Evolutionary conservation across 2,888 invertebrate genomes (phyloP).

Genomic region (Sisyra nigra): DNA sequence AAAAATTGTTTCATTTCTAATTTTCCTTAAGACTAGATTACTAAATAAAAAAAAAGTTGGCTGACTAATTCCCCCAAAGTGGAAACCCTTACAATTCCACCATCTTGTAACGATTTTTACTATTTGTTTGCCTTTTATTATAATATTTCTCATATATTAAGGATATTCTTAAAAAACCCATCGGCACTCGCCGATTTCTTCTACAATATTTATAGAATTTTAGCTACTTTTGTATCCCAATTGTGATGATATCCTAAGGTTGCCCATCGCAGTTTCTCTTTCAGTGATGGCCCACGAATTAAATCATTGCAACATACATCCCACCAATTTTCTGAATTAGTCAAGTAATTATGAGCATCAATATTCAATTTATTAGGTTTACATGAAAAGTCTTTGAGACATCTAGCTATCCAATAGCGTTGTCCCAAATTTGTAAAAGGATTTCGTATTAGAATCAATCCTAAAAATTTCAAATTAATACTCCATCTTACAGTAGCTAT

Average conservation of each 20-base stretch:
- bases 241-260: constrained; percentile 97
- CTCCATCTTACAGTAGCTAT: too few relatives aligned
- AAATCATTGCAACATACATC: constrained; percentile 29
- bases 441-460: constrained; percentile 67
- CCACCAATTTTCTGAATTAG: constrained; percentile 44
- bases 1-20: too few relatives aligned
- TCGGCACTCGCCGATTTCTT: too few relatives aligned
- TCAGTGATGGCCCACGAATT: constrained; percentile 18
- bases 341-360: constrained; percentile 31
- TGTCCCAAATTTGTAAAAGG: constrained; percentile 68
- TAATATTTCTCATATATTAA: too few relatives aligned
- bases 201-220: too few relatives aligned
- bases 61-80: too few relatives aligned
- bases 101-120: too few relatives aligned
- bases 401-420: constrained; percentile 66
- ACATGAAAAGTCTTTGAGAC: constrained; percentile 58
- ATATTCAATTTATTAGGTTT: constrained; percentile 57
- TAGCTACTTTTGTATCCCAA: constrained; percentile 82
- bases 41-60: too few relatives aligned
- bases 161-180: too few relatives aligned
- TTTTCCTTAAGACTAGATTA: too few relatives aligned
- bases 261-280: constrained; percentile 67
- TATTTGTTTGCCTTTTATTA: too few relatives aligned
- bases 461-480: constrained; percentile 26
- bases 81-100: too few relatives aligned